Evolutionary conservation across 1,140 invertebrate species (phyloP), one percentile per base, ranked within the genome.

Genomic region (Drosophila seguyi): DNA sequence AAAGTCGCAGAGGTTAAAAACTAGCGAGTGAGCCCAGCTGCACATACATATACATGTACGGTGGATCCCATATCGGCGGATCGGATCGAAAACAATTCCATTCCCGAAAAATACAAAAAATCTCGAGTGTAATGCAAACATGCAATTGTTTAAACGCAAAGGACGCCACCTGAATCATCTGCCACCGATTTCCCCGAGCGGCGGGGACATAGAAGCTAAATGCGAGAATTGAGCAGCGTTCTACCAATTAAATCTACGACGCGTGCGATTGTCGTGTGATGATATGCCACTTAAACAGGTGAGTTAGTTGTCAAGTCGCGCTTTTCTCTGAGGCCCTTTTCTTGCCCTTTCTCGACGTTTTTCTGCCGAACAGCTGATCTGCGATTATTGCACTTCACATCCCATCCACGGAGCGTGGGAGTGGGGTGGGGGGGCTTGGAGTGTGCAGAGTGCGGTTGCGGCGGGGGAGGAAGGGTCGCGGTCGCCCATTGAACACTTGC

Each of bases 281-380:
- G 91, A 92, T 92, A 92, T 92, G 91, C 91, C 91, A 92, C 87
- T 92, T 92, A 92, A 92, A 91, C 91, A 92, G 91, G 91, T 92
- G 85, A 92, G 87, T 81, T 55, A n/a, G 34, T 29, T 50, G 20
- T 47, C n/a, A 27, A 55, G 34, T 38, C 34, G 34, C 34, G 31
- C 34, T 22, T 53, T 22, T 14, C 16, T 34, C 20, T 6, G 27
- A 22, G 47, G 47, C 34, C 52, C 52, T 39, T 63, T 63, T 79
- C 11, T 36, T 50, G 27, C 25, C 47, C 25, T 57, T 55, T 42
- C 57, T 50, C 56, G 41, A 44, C 60, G 55, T 65, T 34, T 36
- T 68, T 69, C 68, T 66, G 69, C 68, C 56, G 77, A 88, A 85
- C 85, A 90, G 86, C 86, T 88, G 86, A 88, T 88, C 44, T 69